Evolutionary conservation across 2,888 invertebrate species (phyloP).

Genomic region (Platycheirus albimanus): DNA sequence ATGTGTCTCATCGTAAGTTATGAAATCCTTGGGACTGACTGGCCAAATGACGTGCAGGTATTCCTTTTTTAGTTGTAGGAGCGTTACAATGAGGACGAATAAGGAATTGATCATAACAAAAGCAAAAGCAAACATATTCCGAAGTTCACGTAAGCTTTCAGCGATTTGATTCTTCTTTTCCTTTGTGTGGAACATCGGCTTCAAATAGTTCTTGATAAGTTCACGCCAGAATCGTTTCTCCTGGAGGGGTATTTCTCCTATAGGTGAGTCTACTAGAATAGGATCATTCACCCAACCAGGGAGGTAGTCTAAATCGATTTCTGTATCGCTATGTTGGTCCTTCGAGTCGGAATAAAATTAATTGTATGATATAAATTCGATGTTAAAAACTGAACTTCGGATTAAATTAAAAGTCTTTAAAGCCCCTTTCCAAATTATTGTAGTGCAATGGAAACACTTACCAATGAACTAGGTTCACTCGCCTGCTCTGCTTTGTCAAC

Average conservation of each 20-base stretch:
- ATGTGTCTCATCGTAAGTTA: conserved; percentile 82
- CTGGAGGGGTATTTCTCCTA: conserved; percentile 86
- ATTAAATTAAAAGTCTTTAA: no score
- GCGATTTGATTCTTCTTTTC: conserved; percentile 84
- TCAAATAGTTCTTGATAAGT: conserved; percentile 89
- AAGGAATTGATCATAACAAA: conserved; percentile 91
- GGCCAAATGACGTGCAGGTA: conserved; percentile 88
- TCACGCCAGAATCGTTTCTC: conserved; percentile 91
- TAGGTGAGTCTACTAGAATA: conserved; percentile 86
- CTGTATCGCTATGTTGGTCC: conserved; percentile 39
- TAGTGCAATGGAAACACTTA: background rate
- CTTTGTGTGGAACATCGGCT: conserved; percentile 88
- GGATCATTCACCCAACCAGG: conserved; percentile 88
- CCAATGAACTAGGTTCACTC: background rate
- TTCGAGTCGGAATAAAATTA: background rate
- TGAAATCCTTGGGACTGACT: conserved; percentile 84
- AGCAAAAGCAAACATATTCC: conserved; percentile 87
- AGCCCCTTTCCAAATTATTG: no score
- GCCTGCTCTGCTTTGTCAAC: background rate
- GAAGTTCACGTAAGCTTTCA: conserved; percentile 82
- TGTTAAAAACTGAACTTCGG: no score
- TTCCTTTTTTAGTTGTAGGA: conserved; percentile 89
- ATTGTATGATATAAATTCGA: no score
- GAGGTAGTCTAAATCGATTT: conserved; percentile 76
- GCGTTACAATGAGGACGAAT: conserved; percentile 89